phyloP scores from a whole-genome alignment of 1,140 invertebrate species.

The Maconellicoccus hirsutus region DNA sequence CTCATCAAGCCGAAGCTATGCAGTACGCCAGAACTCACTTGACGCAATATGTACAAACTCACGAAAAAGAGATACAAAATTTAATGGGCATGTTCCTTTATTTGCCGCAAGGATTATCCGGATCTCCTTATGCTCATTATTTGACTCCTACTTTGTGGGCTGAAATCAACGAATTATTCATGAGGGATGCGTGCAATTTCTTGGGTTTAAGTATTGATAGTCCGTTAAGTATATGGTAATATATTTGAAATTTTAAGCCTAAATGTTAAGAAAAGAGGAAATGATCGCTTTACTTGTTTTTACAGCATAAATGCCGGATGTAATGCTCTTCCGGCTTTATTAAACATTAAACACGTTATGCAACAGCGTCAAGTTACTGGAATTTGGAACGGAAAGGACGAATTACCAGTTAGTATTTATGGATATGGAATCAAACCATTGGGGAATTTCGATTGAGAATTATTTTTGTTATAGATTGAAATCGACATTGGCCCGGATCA shows the following conservation, averaged over 20 bases:
- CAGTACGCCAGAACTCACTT: constrained; percentile 75
- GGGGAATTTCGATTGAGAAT: too few species aligned
- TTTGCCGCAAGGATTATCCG: constrained; percentile 60
- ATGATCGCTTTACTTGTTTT: constrained; percentile 28
- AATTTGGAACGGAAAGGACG: constrained; percentile 91
- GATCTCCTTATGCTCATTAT: constrained; percentile 70
- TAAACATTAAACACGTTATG: constrained; percentile 94
- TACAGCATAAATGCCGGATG: constrained; percentile 82
- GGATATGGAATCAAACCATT: too few species aligned
- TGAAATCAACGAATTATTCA: constrained; percentile 81
- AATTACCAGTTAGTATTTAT: constrained; percentile 83
- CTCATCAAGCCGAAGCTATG: constrained; percentile 63
- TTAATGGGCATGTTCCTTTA: constrained; percentile 82
- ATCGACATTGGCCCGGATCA: constrained; percentile 77
- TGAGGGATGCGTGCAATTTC: constrained; percentile 80
- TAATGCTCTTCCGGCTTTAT: constrained; percentile 78
- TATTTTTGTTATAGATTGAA: constrained; percentile 75
- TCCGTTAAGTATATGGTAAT: constrained; percentile 56
- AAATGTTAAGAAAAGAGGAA: too few species aligned
- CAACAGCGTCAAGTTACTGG: constrained; percentile 84
- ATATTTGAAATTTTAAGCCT: constrained; percentile 11
- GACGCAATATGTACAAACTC: constrained; percentile 59
- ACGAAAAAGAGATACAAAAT: constrained; percentile 56
- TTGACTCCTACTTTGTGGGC: constrained; percentile 69
- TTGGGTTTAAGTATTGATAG: constrained; percentile 81